Evolutionary conservation across 2,888 invertebrate genomes (phyloP), one percentile per base, ranked within the genome.

Genomic region (Fissipunctia ypsillon): DNA sequence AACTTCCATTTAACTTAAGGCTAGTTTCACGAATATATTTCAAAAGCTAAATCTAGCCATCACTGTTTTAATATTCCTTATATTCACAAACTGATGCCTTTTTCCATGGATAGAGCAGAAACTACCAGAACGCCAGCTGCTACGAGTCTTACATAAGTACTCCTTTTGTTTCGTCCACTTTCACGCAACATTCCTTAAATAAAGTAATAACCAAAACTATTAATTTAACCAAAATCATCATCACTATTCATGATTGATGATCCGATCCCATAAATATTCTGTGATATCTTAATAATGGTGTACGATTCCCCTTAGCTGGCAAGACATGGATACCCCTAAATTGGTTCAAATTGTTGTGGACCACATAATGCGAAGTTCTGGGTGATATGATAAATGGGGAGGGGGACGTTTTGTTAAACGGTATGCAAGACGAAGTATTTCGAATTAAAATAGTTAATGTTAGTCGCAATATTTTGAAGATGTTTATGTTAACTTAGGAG

Each of bases 331-430:
- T 76, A 64, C 56, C 71, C 71, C 77, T 70, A 91, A 92, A 92
- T 92, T 91, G 89, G 87, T 87, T 83, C 82, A 89, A 91, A 90
- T 91, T 90, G 88, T 91, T 91, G 88, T 86, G 87, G 87, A 89
- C 88, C 86, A 85, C 87, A 90, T 89, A 91, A 76, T 83, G 61
- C 88, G 82, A 85, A 89, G 85, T 89, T 87, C 83, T 81, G 69
- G 81, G 74, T 73, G 74, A n/a, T 59, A 87, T 90, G 89, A 91
- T 90, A 88, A 90, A 90, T 89, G 85, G 84, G 84, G 71, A 71
- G 52, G 4, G 66, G 69, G 38, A 50, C 76, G 78, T 79, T 87
- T 80, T 84, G 81, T 84, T 86, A 87, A 81, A 83, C 84, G 61
- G 43, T 22, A 43, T 76, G 77, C n/a, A 22, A 12, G 48, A 38